Evolutionary conservation across 2,888 invertebrate genomes (phyloP).

Genomic region (Dimorphilus gyrociliatus): DNA sequence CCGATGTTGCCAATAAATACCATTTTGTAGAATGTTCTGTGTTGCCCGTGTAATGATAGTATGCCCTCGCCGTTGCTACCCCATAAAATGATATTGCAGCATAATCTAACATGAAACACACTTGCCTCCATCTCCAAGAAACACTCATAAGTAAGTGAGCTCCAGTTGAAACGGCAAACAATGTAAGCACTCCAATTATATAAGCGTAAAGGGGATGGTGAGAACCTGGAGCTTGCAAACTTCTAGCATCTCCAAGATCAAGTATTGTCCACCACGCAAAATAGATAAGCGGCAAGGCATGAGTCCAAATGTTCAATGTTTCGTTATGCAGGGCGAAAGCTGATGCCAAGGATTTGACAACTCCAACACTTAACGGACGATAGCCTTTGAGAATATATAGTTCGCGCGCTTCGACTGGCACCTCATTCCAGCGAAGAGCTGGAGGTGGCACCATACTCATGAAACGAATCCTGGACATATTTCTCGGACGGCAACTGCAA

Average conservation of each 20-base stretch:
- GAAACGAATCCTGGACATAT: too few species aligned
- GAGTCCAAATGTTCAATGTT: constrained; percentile 41
- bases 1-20: constrained; percentile 23
- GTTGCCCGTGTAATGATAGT: constrained; percentile 36
- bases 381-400: constrained; percentile 5
- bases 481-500: too few species aligned
- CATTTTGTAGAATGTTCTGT: constrained; percentile 14
- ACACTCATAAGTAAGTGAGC: constrained; percentile 5
- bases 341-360: constrained; percentile 1
- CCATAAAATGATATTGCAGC: constrained; percentile 37
- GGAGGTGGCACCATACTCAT: too few species aligned
- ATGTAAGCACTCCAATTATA: constrained; percentile 3
- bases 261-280: too few species aligned
- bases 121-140: constrained; percentile 4
- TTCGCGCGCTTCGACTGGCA: too few species aligned
- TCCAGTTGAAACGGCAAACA: constrained; percentile 4
- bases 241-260: too few species aligned
- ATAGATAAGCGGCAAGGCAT: constrained; percentile 38
- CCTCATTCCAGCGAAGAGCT: too few species aligned
- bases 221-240: too few species aligned
- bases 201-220: constrained; percentile 5
- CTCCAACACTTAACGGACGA: constrained; percentile 2
- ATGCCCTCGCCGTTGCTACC: constrained; percentile 31
- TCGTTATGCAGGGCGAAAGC: constrained; percentile 25
- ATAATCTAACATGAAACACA: constrained; percentile 39